Evolutionary conservation across 2,797 vertebrate species (phyloP).

Genomic region (Sylvilagus floridanus): DNA sequence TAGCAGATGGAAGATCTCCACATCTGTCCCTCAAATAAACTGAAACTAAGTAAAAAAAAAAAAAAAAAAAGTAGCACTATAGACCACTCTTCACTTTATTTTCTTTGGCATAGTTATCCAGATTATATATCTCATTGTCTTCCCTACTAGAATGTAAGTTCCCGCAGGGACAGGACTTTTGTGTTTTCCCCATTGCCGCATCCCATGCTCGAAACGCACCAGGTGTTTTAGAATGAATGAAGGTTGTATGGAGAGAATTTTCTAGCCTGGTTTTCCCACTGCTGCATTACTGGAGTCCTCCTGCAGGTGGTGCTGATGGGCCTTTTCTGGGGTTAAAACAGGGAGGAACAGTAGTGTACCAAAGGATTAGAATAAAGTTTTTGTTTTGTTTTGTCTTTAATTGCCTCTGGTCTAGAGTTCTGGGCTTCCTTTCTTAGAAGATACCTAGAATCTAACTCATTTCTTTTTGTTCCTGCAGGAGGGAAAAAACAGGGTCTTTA

Average conservation of each 20-base stretch:
- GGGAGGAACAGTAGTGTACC: not conserved
- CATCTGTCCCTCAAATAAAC: no score
- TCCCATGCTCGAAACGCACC: not conserved
- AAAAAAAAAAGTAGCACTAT: not conserved
- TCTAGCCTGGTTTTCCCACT: not conserved
- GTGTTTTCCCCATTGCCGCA: constrained; percentile 8
- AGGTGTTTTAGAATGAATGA: constrained; percentile 37
- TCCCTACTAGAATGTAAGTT: not conserved
- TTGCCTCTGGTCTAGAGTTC: constrained; percentile 1
- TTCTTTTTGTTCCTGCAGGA: constrained; percentile 28
- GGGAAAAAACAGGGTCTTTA: constrained; percentile 4
- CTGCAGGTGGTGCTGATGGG: constrained; percentile 62
- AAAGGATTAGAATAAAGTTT: not conserved
- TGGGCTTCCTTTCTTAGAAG: constrained; percentile 52
- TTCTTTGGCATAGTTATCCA: not conserved
- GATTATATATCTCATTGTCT: not conserved
- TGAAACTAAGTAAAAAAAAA: not conserved
- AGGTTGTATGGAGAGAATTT: not conserved
- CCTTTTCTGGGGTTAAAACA: not conserved
- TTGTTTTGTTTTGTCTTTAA: not conserved
- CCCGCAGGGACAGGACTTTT: not conserved
- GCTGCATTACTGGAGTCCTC: not conserved
- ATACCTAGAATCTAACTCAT: constrained; percentile 9
- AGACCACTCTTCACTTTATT: not conserved
- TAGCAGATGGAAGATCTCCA: no score